Conservation (phyloP, 2,113 vertebrate species). For the Xenotilapia caudafasciata region DNA sequence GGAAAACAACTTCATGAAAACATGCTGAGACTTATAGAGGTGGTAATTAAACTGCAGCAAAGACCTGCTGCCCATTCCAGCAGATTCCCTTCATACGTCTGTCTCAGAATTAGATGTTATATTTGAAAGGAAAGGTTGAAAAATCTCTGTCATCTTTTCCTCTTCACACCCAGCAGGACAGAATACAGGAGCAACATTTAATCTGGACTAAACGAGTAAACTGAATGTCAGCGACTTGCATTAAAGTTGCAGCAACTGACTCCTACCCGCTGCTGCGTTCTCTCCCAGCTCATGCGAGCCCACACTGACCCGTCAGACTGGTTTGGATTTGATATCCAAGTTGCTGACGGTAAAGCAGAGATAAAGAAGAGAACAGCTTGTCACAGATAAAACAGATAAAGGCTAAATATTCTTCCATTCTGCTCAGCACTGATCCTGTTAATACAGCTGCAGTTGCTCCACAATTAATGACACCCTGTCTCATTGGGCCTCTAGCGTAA, state of each 20-base stretch:
- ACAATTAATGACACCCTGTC: neutral
- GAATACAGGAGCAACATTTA: neutral
- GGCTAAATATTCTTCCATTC: neutral
- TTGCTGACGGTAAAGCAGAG: accelerated
- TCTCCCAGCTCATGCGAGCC: neutral
- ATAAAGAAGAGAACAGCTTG: neutral
- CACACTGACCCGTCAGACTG: neutral
- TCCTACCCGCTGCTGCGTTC: neutral
- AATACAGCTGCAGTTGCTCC: neutral
- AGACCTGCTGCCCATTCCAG: neutral
- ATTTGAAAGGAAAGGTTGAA: neutral
- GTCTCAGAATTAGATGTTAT: neutral
- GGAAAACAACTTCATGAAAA: accelerated
- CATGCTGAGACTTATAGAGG: neutral
- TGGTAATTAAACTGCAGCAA: neutral
- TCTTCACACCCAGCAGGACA: neutral
- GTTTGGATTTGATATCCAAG: neutral
- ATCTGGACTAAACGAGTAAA: neutral
- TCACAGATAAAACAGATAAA: neutral
- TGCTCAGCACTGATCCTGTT: neutral
- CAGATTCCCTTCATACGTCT: neutral
- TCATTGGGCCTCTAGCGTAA: neutral
- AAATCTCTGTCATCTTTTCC: neutral
- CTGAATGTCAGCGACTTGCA: accelerated
- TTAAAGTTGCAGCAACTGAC: neutral